Percentiles rank a stretch among this genome's conserved stretches.
Conservation (phyloP, 2,797 vertebrate species). For the Iguana delicatissima region DNA sequence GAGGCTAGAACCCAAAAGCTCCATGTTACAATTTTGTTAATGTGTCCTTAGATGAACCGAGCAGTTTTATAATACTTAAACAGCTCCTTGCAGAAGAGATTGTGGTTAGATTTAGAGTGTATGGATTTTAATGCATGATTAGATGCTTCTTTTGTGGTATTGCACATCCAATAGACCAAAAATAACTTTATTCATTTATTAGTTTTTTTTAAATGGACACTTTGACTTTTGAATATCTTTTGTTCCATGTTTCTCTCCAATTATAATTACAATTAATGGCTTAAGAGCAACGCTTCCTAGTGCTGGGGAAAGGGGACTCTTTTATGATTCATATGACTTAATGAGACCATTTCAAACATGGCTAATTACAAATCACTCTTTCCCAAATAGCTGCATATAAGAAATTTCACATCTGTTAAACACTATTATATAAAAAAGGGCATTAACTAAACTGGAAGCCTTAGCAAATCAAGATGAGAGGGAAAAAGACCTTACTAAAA, state of each 20-base stretch:
- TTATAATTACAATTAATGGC: not conserved
- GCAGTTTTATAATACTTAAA: not conserved
- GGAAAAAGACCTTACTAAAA: not conserved
- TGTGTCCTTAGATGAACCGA: conserved; percentile 19
- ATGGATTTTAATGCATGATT: not conserved
- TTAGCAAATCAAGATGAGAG: not conserved
- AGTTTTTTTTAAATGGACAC: not conserved
- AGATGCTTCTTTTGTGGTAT: not conserved
- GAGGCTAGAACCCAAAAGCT: conserved; percentile 1
- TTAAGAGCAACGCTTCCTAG: not conserved
- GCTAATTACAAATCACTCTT: not conserved
- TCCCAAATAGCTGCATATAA: not conserved
- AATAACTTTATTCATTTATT: conserved; percentile 18
- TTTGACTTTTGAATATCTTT: not conserved
- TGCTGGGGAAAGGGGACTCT: not conserved
- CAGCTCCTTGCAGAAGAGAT: not conserved
- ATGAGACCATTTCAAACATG: not conserved
- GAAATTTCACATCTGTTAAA: not conserved
- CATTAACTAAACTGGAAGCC: not conserved
- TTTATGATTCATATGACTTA: not conserved
- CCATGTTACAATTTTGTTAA: not conserved
- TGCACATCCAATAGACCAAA: not conserved
- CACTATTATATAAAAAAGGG: conserved; percentile 8
- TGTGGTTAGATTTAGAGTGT: not conserved
- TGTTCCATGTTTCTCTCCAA: not conserved